Conservation (phyloP, 2,888 invertebrate species). For the Tridacna crocea region DNA sequence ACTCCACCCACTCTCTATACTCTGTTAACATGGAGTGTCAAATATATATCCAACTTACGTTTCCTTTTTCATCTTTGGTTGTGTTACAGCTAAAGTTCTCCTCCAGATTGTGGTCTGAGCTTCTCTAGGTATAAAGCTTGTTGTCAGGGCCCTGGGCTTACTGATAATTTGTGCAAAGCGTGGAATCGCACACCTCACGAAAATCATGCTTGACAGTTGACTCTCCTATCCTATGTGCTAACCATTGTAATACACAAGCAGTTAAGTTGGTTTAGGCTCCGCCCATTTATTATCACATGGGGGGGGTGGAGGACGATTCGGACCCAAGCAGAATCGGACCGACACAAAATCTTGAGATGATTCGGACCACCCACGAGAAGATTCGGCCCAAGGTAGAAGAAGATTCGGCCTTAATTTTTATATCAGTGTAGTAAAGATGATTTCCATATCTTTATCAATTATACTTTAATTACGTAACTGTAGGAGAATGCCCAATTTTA, state of each 20-base stretch:
- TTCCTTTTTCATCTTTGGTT: conserved; percentile 70
- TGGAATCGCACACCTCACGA: conserved; percentile 57
- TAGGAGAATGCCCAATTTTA: no score
- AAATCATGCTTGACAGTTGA: conserved; percentile 27
- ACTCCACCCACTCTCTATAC: conserved; percentile 2
- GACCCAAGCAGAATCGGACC: no score
- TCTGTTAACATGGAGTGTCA: not conserved
- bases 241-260: not conserved
- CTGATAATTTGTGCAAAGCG: conserved; percentile 56
- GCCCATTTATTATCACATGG: not conserved
- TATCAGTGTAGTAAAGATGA: no score
- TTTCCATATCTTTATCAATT: no score
- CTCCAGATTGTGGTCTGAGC: not conserved
- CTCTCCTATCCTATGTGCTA: not conserved
- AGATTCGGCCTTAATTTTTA: no score
- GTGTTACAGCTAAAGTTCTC: conserved; percentile 62
- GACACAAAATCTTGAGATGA: no score
- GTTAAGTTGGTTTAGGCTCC: not conserved
- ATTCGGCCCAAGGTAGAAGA: no score
- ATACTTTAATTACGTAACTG: no score
- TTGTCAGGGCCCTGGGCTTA: conserved; percentile 54
- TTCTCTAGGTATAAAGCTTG: conserved; percentile 41
- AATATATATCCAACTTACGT: conserved; percentile 69
- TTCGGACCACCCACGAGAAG: no score
- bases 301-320: no score